Evolutionary conservation across 1,140 invertebrate species (phyloP).

Genomic region (Bombus pascuorum): DNA sequence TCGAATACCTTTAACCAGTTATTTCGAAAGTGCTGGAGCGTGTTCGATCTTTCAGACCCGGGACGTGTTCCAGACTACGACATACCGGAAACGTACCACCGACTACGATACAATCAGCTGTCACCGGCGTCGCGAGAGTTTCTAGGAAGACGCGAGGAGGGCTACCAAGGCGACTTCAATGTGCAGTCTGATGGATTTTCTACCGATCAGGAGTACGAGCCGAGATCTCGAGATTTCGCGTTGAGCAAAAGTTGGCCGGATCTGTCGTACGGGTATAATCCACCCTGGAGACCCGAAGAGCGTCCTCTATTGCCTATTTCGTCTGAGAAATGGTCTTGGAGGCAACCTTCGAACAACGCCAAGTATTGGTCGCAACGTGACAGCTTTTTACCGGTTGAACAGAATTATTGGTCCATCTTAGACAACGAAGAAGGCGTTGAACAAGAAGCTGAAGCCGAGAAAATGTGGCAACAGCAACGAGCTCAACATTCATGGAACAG

Average conservation of each 20-base stretch:
- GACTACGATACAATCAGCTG: slow-evolving; percentile 10
- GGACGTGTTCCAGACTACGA: slow-evolving; percentile 27
- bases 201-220: slow-evolving; percentile 49
- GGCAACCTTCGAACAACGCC: slow-evolving; percentile 44
- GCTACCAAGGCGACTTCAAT: slow-evolving; percentile 43
- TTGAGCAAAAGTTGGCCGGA: slow-evolving; percentile 55
- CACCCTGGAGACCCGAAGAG: slow-evolving; percentile 43
- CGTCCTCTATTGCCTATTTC: slow-evolving; percentile 11
- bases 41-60: neutral
- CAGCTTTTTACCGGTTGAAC: slow-evolving; percentile 57
- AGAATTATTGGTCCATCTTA: slow-evolving; percentile 63
- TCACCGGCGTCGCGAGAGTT: slow-evolving; percentile 10
- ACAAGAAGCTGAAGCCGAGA: neutral
- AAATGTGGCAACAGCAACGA: slow-evolving; percentile 9
- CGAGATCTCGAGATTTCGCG: slow-evolving; percentile 48
- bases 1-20: neutral
- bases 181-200: slow-evolving; percentile 35
- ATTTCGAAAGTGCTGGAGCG: no score
- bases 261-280: slow-evolving; percentile 23
- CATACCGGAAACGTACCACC: slow-evolving; percentile 27
- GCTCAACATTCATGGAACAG: slow-evolving; percentile 9
- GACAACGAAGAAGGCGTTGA: slow-evolving; percentile 48
- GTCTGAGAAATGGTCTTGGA: slow-evolving; percentile 66
- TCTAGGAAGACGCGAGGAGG: slow-evolving; percentile 12
- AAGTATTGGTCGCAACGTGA: slow-evolving; percentile 64